Base-by-base conservation (phyloP, 2,113 vertebrate species). In the Labrus mixtus region DNA sequence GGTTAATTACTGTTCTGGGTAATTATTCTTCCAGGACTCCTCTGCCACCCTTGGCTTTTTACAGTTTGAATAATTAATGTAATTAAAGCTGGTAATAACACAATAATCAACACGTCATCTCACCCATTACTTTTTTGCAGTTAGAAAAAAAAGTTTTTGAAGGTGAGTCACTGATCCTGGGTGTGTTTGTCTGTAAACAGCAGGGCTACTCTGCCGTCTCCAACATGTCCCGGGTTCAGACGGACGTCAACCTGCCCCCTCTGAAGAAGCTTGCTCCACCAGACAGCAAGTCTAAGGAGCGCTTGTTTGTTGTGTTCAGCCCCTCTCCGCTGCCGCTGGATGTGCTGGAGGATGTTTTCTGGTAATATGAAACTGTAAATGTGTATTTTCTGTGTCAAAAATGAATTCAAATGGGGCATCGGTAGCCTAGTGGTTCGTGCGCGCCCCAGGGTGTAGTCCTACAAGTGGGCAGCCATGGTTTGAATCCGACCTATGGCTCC, bases 241-340 rank as follows among this genome's bases (percentile, higher is more conserved):
- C 97, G 1, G 97, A 98, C 54, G 95, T 96, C 57, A 84, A 72
- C 60, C 93, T 99, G 69, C 97, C 98, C 0, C 80, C 96, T 12
- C 93, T 76, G 50, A 97, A 96, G 93, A 99, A 98, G 84, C 95
- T 98, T 33, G 96, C 95, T 4, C 91, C 96, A 0, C 81, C 93
- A 22, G 97, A 99, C 81, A 96, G 95, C 82, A 84, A 92, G 19
- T 84, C 95, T 39, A 98, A 96, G 87, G 98, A 99, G 93, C 96
- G 98, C 64, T 94, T 99, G 72, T 98, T 99, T 83, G 94, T 99
- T 10, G 97, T 98, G 61, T 99, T 99, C 83, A 96, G 95, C 90
- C 98, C 98, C 43, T 94, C 96, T 59, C 95, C 97, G 29, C 93
- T 99, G 82, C 95, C 97, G 7, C 68, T 94, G 39, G 96, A 97